phyloP scores from a whole-genome alignment of 2,113 vertebrate species.

The Laticauda laticaudata region DNA sequence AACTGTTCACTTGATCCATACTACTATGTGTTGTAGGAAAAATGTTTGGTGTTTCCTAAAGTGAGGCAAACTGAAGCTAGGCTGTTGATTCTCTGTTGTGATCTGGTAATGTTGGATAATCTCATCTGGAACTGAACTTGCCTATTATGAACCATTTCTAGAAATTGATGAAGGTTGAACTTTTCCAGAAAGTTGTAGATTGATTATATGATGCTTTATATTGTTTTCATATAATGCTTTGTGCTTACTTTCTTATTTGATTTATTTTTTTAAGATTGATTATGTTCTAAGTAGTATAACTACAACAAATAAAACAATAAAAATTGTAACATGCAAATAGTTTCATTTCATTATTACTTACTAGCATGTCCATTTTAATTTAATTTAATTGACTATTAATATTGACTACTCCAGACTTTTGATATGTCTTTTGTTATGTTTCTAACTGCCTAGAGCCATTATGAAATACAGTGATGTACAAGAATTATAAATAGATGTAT shows the following conservation, averaged over 20 bases:
- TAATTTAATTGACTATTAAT: neutral
- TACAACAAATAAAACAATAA: neutral
- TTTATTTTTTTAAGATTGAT: neutral
- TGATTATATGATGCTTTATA: neutral
- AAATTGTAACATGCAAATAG: neutral
- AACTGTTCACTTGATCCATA: neutral
- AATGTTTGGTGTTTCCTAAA: neutral
- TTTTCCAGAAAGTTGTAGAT: neutral
- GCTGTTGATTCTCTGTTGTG: neutral
- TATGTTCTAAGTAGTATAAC: neutral
- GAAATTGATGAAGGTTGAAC: neutral
- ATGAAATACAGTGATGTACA: neutral
- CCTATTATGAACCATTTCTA: neutral
- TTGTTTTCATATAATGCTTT: neutral
- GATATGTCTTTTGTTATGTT: neutral
- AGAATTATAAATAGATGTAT: neutral
- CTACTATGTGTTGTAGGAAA: neutral
- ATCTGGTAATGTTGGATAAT: neutral
- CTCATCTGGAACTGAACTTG: neutral
- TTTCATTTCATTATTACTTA: neutral
- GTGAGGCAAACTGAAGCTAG: neutral
- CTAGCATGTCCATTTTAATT: neutral
- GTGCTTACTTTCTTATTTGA: neutral
- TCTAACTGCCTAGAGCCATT: neutral
- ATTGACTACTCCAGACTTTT: neutral